Conservation (phyloP, 2,113 vertebrate species). For the Lampris incognitus region DNA sequence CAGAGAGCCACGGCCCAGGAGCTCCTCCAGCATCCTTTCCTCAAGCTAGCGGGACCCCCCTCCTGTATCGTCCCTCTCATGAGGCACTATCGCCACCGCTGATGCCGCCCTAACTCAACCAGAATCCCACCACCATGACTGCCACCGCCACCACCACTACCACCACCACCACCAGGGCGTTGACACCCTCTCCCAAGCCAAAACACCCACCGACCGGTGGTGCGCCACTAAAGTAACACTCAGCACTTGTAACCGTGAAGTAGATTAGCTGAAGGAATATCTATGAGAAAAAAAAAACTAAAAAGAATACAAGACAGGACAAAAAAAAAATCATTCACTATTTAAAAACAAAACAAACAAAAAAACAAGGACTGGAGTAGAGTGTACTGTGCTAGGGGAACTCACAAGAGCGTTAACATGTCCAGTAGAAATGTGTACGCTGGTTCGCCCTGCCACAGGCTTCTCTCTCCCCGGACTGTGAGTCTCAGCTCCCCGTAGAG, state of each 20-base stretch:
- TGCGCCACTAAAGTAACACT: conserved; percentile 57
- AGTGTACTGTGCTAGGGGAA: conserved; percentile 44
- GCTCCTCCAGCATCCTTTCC: conserved; percentile 92
- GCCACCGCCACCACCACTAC: conserved; percentile 39
- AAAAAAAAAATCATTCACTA: conserved; percentile 31
- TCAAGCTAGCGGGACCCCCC: conserved; percentile 93
- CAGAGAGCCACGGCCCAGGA: conserved; percentile 95
- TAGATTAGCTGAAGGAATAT: conserved; percentile 79
- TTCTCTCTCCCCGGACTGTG: conserved; percentile 61
- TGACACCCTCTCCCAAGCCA: conserved; percentile 63
- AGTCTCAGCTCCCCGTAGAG: conserved; percentile 60
- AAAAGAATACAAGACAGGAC: conserved; percentile 43
- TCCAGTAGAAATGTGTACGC: conserved; percentile 41
- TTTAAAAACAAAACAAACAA: conserved; percentile 19
- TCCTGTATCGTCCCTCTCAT: conserved; percentile 98
- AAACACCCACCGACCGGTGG: conserved; percentile 58
- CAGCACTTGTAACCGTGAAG: conserved; percentile 75
- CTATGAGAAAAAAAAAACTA: conserved; percentile 48
- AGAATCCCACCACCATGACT: conserved; percentile 28
- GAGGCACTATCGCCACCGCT: conserved; percentile 96
- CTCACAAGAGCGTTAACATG: conserved; percentile 40
- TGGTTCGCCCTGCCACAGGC: conserved; percentile 47
- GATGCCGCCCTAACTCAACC: conserved; percentile 58
- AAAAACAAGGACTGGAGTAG: conserved; percentile 28
- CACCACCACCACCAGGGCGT: conserved; percentile 58